Conservation (phyloP, 2,797 vertebrate genomes). For the Pithecia hirsuta region DNA sequence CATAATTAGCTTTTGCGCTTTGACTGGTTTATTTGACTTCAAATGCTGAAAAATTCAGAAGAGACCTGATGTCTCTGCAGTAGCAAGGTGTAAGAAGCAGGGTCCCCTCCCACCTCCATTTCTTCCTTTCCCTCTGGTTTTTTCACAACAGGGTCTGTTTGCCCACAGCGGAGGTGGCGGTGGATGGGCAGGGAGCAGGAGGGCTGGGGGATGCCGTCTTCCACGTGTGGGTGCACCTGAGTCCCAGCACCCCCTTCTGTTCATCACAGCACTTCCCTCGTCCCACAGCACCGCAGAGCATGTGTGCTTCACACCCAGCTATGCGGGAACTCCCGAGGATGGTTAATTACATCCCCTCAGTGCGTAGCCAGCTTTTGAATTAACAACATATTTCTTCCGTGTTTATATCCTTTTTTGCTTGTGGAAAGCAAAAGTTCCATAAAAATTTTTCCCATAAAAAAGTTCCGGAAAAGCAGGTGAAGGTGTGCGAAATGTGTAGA, state of each 20-base stretch:
- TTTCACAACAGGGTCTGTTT: too few species aligned
- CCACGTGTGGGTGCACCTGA: accelerated
- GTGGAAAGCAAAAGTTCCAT: background rate
- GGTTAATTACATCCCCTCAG: background rate
- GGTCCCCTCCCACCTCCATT: background rate
- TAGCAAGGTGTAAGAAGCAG: background rate
- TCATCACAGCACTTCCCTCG: too few species aligned
- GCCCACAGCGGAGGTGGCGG: accelerated
- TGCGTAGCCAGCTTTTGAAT: background rate
- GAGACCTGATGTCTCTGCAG: background rate
- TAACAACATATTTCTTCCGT: background rate
- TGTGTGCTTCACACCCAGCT: background rate
- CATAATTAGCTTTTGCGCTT: background rate
- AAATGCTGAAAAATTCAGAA: background rate
- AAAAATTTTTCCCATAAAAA: background rate
- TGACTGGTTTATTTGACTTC: background rate
- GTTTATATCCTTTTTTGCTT: background rate
- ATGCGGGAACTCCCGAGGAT: background rate
- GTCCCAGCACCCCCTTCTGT: background rate
- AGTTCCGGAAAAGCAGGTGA: background rate
- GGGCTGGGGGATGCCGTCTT: too few species aligned
- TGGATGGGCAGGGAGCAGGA: accelerated
- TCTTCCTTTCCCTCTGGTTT: background rate
- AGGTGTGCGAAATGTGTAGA: accelerated
- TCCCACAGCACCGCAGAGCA: background rate